A percentile compares a stretch with the other conserved stretches of the same genome.
Evolutionary conservation across 2,797 vertebrate genomes (phyloP).

Genomic region (Cossypha niveicapilla): DNA sequence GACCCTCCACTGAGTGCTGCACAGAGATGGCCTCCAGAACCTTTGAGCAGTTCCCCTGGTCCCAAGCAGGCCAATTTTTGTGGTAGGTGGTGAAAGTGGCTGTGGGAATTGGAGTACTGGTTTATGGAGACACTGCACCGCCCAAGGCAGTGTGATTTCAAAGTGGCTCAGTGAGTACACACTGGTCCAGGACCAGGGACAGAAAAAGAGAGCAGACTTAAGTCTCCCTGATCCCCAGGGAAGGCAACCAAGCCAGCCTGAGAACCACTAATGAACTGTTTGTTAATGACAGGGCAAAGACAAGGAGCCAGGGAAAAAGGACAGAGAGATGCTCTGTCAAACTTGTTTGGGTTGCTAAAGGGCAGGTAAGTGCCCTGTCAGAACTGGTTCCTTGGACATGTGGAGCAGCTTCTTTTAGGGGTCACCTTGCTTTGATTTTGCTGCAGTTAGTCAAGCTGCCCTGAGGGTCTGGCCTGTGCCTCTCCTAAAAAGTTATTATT

Average conservation of each 20-base stretch:
- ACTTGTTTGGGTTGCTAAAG: not conserved
- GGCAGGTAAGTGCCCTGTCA: not conserved
- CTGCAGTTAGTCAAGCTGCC: not conserved
- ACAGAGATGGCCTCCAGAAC: not conserved
- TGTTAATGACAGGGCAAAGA: slow-evolving; percentile 23
- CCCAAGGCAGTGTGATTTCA: not conserved
- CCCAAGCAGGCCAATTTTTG: not conserved
- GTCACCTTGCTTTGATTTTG: not conserved
- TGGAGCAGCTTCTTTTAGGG: not conserved
- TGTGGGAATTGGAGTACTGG: not conserved
- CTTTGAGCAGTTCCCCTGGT: not conserved
- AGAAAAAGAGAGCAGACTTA: not conserved
- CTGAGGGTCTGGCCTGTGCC: slow-evolving; percentile 23
- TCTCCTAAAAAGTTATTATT: slow-evolving; percentile 52
- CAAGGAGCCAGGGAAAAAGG: not conserved
- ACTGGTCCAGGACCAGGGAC: not conserved
- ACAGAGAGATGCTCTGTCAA: not conserved
- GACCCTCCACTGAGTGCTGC: not conserved
- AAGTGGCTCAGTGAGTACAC: not conserved
- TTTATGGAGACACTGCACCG: not conserved
- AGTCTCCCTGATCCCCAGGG: not conserved
- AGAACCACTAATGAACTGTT: slow-evolving; percentile 32
- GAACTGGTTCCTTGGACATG: not conserved
- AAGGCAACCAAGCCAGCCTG: not conserved
- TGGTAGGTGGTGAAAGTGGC: not conserved